These are phyloP conservation scores for Pocota personata DNA, from an alignment of 2,888 invertebrate genomes.

Conservation along the genomic window DNA sequence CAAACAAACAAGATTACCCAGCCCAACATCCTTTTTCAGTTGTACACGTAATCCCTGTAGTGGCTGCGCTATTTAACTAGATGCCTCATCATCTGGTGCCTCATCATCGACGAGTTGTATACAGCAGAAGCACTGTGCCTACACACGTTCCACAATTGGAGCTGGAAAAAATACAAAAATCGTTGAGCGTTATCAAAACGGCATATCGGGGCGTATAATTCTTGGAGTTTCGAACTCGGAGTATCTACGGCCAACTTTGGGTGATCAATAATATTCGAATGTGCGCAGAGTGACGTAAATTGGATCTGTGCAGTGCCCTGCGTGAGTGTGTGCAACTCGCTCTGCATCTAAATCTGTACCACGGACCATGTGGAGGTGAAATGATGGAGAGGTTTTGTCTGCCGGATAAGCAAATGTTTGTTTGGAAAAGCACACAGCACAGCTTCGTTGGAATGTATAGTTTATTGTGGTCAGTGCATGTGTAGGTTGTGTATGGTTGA, in stretches of 20 bases:
- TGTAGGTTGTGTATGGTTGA: slow-evolving; percentile 6
- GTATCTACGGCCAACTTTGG: slow-evolving; percentile 28
- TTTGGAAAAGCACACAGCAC: background rate
- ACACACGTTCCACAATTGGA: slow-evolving; percentile 46
- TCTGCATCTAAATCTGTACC: slow-evolving; percentile 58
- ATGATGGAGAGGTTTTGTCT: slow-evolving; percentile 47
- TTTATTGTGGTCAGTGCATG: slow-evolving; percentile 19
- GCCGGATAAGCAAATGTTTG: slow-evolving; percentile 48
- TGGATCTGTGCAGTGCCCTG: slow-evolving; percentile 35
- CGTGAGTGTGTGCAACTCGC: slow-evolving; percentile 25
- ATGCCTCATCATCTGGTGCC: slow-evolving; percentile 55
- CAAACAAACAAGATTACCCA: slow-evolving; percentile 51
- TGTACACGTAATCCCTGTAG: background rate
- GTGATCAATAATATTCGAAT: slow-evolving; percentile 68
- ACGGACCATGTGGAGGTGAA: slow-evolving; percentile 18
- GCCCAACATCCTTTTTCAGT: background rate
- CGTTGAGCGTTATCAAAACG: slow-evolving; percentile 58
- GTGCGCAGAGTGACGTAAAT: slow-evolving; percentile 63
- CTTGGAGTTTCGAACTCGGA: slow-evolving; percentile 9
- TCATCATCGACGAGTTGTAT: slow-evolving; percentile 29
- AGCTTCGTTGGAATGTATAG: slow-evolving; percentile 26
- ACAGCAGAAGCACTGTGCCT: slow-evolving; percentile 29
- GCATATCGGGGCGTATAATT: slow-evolving; percentile 72
- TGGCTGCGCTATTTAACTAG: slow-evolving; percentile 25
- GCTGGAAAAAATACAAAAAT: background rate